Evolutionary conservation across 2,888 invertebrate genomes (phyloP), one percentile per base, ranked within the genome.

Genomic region (Epinotia ramella): DNA sequence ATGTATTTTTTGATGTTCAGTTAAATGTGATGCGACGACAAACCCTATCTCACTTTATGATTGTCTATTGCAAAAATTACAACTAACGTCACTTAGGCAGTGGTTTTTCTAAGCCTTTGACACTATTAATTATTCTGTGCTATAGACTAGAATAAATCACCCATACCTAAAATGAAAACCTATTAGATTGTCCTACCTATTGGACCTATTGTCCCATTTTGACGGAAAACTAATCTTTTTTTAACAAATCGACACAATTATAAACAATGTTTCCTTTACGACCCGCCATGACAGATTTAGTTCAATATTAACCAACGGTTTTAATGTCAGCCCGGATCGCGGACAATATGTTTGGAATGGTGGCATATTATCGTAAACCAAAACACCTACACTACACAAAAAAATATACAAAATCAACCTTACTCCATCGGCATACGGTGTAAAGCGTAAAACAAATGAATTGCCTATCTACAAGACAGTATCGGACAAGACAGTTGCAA

Each of bases 321-420:
- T n/a, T 16, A 13, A 12, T 56, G 56, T 57, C 33, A 67, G 53
- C 66, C 40, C 57, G 44, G 33, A 59, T 68, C 40, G 57, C 44
- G 18, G 57, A 68, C 68, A 59, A 68, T 68, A 68, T 68, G 57
- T 68, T 68, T 24, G 16, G 44, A 62, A 68, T 66, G 28, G 33
- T 28, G n/a, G 28, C 33, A 66, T 59, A 16, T 62, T 65, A 44
- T 56, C 68, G 59, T 59, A 68, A 68, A 68, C 24, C 0, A 60
- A 20, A 20, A 64, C 64, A 46, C 16, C 20, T 46, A 46, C 64
- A 64, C 9, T 18, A 33, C 28, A 28, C 24, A 28, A 12, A 60
- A 1, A 1, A 33, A 62, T 7, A 53, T n/a, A n/a, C 53, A 53
- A 53, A n/a, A 53, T 53, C n/a, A 4, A 53, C n/a, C 53, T 53